A percentile compares a stretch with the other conserved stretches of the same genome.
Evolutionary conservation across 2,113 vertebrate species (phyloP).

Genomic region (Thermophis baileyi): DNA sequence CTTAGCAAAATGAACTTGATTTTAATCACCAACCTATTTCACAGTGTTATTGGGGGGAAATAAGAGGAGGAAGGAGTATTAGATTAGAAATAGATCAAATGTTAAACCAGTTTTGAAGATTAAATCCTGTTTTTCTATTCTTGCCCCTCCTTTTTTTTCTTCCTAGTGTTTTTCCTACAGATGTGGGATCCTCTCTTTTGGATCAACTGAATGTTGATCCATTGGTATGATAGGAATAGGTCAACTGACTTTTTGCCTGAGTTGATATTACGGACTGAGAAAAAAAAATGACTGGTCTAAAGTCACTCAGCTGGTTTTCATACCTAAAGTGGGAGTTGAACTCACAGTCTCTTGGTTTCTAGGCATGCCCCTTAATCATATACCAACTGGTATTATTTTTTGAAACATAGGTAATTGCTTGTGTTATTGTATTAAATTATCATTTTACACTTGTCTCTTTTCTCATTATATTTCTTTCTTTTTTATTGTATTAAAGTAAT

Average conservation of each 20-base stretch:
- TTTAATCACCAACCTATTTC: neutral
- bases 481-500: neutral
- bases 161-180: neutral
- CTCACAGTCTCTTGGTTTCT: neutral
- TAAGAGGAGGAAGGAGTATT: neutral
- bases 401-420: neutral
- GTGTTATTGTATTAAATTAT: neutral
- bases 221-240: neutral
- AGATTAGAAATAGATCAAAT: neutral
- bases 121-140: neutral
- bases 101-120: neutral
- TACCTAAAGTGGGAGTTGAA: neutral
- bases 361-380: neutral
- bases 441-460: neutral
- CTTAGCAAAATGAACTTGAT: neutral
- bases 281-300: neutral
- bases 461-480: neutral
- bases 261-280: neutral
- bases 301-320: neutral
- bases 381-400: neutral
- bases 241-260: neutral
- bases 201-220: neutral
- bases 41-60: neutral
- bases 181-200: neutral
- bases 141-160: neutral